phyloP scores from a whole-genome alignment of 2,888 invertebrate genomes.

The Sarcophaga caerulescens region DNA sequence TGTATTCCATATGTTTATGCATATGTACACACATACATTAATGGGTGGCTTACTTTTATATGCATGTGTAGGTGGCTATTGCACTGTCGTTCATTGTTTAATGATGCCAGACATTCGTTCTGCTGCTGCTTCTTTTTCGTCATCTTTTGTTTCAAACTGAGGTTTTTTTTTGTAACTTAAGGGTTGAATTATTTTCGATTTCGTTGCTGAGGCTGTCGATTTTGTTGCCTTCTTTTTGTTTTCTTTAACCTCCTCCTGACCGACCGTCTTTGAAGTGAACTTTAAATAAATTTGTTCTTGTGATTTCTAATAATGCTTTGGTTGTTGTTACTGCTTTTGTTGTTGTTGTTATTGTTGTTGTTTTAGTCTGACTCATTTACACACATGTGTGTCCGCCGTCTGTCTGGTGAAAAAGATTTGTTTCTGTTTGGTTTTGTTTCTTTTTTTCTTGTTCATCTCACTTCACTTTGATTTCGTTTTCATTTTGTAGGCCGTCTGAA shows the following conservation, averaged over 20 bases:
- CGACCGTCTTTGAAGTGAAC: neutral
- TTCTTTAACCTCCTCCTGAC: neutral
- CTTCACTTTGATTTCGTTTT: neutral
- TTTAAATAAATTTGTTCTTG: neutral
- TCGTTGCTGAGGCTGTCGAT: slow-evolving; percentile 3
- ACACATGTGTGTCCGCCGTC: neutral
- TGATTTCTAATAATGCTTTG: neutral
- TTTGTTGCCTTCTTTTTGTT: slow-evolving; percentile 16
- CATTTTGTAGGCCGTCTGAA: neutral
- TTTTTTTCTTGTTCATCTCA: neutral
- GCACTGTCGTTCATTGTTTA: neutral
- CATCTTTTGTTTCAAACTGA: no score
- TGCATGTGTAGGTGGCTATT: neutral
- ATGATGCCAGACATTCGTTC: neutral
- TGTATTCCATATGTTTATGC: no score
- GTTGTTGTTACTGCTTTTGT: no score
- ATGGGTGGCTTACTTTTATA: no score
- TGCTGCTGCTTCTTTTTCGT: no score
- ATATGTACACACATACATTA: no score
- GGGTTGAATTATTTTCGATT: slow-evolving; percentile 71
- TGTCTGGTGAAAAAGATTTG: neutral
- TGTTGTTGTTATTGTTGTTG: neutral
- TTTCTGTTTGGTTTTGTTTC: neutral
- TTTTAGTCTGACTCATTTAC: neutral
- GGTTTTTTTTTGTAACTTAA: slow-evolving; percentile 38